These are phyloP conservation scores for Notarius lentiginosus DNA, from an alignment of 2,113 vertebrate genomes.

Conservation along the genomic window DNA sequence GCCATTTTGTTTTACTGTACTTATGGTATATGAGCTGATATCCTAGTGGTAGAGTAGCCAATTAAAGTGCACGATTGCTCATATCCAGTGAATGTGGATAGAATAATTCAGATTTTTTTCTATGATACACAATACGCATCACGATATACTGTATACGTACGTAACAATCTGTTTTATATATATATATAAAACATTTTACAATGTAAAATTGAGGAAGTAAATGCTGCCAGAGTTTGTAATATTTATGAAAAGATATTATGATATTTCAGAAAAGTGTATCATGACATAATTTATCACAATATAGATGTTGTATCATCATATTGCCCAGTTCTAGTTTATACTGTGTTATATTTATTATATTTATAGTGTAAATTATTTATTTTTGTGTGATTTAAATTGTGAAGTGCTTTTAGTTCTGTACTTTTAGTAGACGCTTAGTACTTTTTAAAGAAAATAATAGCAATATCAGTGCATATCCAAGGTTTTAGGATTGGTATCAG, in stretches of 20 bases:
- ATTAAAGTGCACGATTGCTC: no score
- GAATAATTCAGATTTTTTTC: no score
- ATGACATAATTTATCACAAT: neutral
- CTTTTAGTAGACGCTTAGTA: neutral
- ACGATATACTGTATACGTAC: no score
- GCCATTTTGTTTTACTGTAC: no score
- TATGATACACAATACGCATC: no score
- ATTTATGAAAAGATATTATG: neutral
- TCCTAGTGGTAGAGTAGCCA: no score
- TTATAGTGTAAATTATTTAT: neutral
- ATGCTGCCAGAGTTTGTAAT: neutral
- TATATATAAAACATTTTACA: no score
- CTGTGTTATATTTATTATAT: neutral
- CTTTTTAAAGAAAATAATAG: neutral
- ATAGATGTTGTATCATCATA: neutral
- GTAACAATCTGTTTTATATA: no score
- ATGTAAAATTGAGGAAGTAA: no score
- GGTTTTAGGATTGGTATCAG: no score
- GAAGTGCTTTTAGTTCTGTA: neutral
- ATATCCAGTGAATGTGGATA: no score
- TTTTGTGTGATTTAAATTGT: neutral
- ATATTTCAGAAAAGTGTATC: neutral
- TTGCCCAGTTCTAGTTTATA: neutral
- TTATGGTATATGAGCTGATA: no score
- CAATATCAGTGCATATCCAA: neutral